These are phyloP conservation scores for Drosophila mimetica DNA, from an alignment of 2,888 invertebrate species.

Conservation along the genomic window DNA sequence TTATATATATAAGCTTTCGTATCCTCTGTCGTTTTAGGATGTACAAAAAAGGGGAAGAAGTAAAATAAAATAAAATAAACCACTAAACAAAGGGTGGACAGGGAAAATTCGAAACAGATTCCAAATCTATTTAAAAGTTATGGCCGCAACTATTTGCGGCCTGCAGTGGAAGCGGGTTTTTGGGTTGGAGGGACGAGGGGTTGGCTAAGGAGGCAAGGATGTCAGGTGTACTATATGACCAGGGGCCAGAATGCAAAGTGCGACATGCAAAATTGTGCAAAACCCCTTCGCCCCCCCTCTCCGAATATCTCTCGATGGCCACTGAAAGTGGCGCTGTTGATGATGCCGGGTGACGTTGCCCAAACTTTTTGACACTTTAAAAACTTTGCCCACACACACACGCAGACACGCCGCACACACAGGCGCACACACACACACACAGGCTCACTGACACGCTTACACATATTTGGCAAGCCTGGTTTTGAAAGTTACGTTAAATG, in stretches of 20 bases:
- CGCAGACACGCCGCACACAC: constrained; percentile 17
- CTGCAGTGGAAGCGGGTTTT: constrained; percentile 5
- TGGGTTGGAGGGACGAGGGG: background rate
- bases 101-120: constrained; percentile 59
- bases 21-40: background rate
- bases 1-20: background rate
- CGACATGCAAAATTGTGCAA: constrained; percentile 34
- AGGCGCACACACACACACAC: background rate
- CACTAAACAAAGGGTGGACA: constrained; percentile 18
- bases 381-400: constrained; percentile 53
- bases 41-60: background rate
- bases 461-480: constrained; percentile 49
- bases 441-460: constrained; percentile 6
- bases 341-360: constrained; percentile 62
- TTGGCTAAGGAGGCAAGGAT: background rate
- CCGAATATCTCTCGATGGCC: constrained; percentile 21
- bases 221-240: constrained; percentile 23
- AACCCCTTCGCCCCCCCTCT: background rate
- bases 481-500: constrained; percentile 65
- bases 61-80: constrained; percentile 12
- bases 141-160: constrained; percentile 62
- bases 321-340: constrained; percentile 62
- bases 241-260: constrained; percentile 46
- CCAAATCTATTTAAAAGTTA: constrained; percentile 67
- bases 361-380: constrained; percentile 70